These are phyloP conservation scores for Zaprionus gabonicus DNA, from an alignment of 1,140 invertebrate genomes.

Conservation along the genomic window DNA sequence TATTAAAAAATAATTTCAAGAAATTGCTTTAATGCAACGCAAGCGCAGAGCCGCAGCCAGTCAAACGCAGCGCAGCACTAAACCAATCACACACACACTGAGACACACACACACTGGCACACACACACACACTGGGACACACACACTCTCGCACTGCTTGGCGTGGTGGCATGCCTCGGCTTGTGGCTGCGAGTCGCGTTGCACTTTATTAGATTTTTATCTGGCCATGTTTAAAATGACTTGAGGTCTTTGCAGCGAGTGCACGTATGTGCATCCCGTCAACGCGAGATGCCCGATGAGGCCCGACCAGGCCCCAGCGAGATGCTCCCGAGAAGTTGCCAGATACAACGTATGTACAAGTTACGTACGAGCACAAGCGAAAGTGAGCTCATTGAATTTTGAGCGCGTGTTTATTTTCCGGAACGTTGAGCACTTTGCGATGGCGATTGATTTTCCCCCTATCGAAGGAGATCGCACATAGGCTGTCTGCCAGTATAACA, in stretches of 20 bases:
- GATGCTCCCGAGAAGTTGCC: conserved; percentile 5
- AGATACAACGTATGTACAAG: neutral
- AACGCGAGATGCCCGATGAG: conserved; percentile 24
- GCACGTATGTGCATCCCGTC: conserved; percentile 18
- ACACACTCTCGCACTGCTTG: neutral
- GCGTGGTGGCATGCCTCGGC: conserved; percentile 2
- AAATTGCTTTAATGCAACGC: conserved; percentile 69
- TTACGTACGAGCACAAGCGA: neutral
- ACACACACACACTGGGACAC: conserved; percentile 8
- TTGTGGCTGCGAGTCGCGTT: conserved; percentile 20
- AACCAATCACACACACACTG: conserved; percentile 13
- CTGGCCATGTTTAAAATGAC: conserved; percentile 69
- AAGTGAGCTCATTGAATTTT: conserved; percentile 5
- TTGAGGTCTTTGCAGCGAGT: conserved; percentile 51
- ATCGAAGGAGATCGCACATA: neutral
- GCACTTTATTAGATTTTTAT: conserved; percentile 80
- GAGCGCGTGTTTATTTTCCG: conserved; percentile 7
- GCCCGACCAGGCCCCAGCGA: neutral
- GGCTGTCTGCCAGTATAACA: too few species aligned
- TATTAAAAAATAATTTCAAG: conserved; percentile 78
- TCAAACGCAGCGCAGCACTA: conserved; percentile 10
- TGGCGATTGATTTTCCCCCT: neutral
- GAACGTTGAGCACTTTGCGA: neutral
- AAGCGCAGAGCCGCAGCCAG: conserved; percentile 4
- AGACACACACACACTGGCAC: neutral